Evolutionary conservation across 2,113 vertebrate genomes (phyloP).

Genomic region (Psettodes erumei): DNA sequence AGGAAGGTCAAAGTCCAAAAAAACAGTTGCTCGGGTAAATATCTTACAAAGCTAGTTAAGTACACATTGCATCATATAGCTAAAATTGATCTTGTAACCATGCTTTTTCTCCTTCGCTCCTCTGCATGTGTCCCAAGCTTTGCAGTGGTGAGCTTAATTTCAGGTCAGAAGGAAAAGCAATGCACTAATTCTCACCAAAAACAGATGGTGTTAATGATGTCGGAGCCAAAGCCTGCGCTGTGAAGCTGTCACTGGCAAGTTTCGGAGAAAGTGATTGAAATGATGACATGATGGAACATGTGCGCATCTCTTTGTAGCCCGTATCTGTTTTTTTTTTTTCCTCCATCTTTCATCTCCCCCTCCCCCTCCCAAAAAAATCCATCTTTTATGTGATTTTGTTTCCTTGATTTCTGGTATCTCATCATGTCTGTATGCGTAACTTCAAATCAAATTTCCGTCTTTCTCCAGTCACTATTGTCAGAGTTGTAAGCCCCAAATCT

Average conservation of each 20-base stretch:
- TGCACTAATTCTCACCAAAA: not conserved
- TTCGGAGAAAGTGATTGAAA: not conserved
- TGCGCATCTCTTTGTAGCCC: slow-evolving; percentile 18
- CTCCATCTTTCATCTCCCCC: not conserved
- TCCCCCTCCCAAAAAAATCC: not conserved
- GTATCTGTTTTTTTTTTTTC: slow-evolving; percentile 8
- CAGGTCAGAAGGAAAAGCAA: slow-evolving; percentile 1
- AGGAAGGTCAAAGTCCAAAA: not conserved
- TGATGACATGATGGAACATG: slow-evolving; percentile 15
- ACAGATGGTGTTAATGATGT: slow-evolving; percentile 20
- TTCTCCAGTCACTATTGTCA: slow-evolving; percentile 60
- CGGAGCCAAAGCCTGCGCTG: not conserved
- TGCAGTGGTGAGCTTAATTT: not conserved
- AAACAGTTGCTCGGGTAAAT: not conserved
- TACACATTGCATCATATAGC: too few species aligned
- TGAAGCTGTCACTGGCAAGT: slow-evolving; percentile 7
- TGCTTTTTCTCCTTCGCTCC: not conserved
- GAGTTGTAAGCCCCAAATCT: slow-evolving; percentile 69
- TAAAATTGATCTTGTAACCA: not conserved
- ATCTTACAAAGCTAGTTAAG: not conserved
- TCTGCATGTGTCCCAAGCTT: not conserved
- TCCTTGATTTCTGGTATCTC: slow-evolving; percentile 55
- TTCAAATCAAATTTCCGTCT: slow-evolving; percentile 65
- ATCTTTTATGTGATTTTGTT: slow-evolving; percentile 56
- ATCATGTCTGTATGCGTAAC: slow-evolving; percentile 58